Percentiles rank a stretch among this genome's conserved stretches.
phyloP scores from a whole-genome alignment of 2,113 vertebrate genomes.

The Osmerus mordax region DNA sequence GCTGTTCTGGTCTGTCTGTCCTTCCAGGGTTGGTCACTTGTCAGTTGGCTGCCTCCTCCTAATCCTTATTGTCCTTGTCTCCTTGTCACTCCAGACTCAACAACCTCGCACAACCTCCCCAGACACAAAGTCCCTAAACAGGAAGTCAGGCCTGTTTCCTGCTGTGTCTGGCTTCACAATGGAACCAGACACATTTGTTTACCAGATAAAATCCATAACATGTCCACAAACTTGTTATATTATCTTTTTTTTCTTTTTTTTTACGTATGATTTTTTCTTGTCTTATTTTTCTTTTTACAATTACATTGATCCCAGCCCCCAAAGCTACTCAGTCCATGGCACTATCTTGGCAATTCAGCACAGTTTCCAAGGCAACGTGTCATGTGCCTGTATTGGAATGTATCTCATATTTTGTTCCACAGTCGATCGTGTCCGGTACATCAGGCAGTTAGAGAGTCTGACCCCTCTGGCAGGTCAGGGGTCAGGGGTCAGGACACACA shows the following conservation, averaged over 20 bases:
- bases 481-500: constrained; percentile 52
- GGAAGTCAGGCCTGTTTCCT: no score
- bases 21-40: constrained; percentile 17
- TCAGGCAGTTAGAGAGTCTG: constrained; percentile 41
- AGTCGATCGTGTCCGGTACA: constrained; percentile 44
- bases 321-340: constrained; percentile 45
- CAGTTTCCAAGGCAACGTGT: constrained; percentile 47
- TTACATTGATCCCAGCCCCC: constrained; percentile 2
- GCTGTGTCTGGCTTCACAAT: neutral
- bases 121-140: no score
- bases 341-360: constrained; percentile 49
- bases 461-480: constrained; percentile 18
- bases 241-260: constrained; percentile 4
- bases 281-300: constrained; percentile 11
- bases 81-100: neutral
- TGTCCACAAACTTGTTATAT: constrained; percentile 13
- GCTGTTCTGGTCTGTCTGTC: constrained; percentile 11
- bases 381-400: constrained; percentile 55
- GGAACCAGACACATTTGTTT: neutral
- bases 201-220: constrained; percentile 1
- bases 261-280: constrained; percentile 11
- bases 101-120: neutral
- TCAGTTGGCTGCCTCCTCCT: neutral
- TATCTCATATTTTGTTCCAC: constrained; percentile 51
- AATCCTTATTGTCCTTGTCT: neutral